A percentile compares a stretch with the other conserved stretches of the same genome.
Conservation (phyloP, 2,888 invertebrate species). For the Callosobruchus maculatus region DNA sequence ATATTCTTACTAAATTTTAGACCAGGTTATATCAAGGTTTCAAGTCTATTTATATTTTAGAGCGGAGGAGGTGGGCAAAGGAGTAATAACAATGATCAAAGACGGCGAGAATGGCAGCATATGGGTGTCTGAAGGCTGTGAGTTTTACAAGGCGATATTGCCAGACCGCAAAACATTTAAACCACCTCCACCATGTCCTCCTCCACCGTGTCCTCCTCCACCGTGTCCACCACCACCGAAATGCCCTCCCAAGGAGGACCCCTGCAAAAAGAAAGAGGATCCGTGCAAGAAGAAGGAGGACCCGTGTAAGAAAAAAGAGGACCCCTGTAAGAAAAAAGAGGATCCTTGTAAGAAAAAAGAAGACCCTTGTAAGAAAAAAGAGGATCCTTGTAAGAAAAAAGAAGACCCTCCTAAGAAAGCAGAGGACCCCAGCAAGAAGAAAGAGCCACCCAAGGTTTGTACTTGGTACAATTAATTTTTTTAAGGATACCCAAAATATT, state of each 20-base stretch:
- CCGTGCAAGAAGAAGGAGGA: conserved; percentile 20
- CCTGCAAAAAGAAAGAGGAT: conserved; percentile 20
- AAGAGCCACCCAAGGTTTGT: conserved; percentile 9
- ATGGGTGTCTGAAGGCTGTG: conserved; percentile 51
- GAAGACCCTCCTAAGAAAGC: conserved; percentile 8
- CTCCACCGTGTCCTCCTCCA: conserved; percentile 2
- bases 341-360: conserved; percentile 19
- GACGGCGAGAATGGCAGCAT: conserved; percentile 52
- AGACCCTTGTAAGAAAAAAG: conserved; percentile 21
- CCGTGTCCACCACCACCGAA: conserved; percentile 7
- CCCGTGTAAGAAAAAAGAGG: conserved; percentile 5
- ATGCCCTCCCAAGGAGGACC: conserved; percentile 18
- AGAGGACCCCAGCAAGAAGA: conserved; percentile 6
- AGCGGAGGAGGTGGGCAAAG: conserved; percentile 38
- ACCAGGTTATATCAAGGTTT: neutral
- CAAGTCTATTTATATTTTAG: conserved; percentile 13
- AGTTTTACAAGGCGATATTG: conserved; percentile 35
- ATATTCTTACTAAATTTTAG: too few relatives aligned
- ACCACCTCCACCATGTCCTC: conserved; percentile 4
- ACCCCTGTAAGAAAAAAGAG: conserved; percentile 19
- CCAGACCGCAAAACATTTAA: conserved; percentile 30
- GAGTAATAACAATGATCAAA: conserved; percentile 40
- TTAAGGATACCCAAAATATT: too few relatives aligned
- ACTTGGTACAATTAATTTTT: too few relatives aligned
- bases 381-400: conserved; percentile 20